Evolutionary conservation across 2,113 vertebrate genomes (phyloP).

Genomic region (Meriones unguiculatus): DNA sequence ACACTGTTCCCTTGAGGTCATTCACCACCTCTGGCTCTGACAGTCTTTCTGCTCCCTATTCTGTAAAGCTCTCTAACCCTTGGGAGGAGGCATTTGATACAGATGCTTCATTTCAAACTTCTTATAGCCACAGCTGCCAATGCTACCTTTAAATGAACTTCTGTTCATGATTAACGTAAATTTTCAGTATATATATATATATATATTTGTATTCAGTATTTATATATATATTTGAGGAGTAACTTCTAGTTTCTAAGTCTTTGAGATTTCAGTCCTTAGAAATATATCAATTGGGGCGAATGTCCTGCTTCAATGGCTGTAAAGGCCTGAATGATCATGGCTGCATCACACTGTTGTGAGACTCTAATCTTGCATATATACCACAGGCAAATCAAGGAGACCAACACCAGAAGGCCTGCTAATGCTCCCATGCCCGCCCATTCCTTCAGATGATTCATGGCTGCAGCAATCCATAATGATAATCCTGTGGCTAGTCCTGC

Average conservation of each 20-base stretch:
- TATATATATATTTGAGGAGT: slow-evolving; percentile 3
- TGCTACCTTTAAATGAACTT: background rate
- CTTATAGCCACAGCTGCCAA: background rate
- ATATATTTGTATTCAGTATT: too few species aligned
- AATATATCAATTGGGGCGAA: background rate
- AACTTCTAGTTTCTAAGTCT: background rate
- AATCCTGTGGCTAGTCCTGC: too few species aligned
- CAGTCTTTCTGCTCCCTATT: background rate
- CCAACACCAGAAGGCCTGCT: too few species aligned
- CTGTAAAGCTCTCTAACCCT: background rate
- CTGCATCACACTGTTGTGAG: too few species aligned
- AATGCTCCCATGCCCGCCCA: too few species aligned
- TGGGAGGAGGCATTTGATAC: background rate
- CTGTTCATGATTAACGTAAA: background rate
- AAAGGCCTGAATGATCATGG: too few species aligned
- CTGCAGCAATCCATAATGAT: too few species aligned
- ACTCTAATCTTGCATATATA: too few species aligned
- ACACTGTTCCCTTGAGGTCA: background rate
- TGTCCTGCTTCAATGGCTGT: too few species aligned
- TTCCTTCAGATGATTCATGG: too few species aligned
- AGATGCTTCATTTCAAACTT: background rate
- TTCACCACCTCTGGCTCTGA: background rate
- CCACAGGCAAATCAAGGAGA: too few species aligned
- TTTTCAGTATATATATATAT: slow-evolving; percentile 18
- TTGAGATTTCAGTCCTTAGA: background rate